These are phyloP conservation scores for Typhlomys cinereus DNA, from an alignment of 2,113 vertebrate genomes.

Conservation along the genomic window DNA sequence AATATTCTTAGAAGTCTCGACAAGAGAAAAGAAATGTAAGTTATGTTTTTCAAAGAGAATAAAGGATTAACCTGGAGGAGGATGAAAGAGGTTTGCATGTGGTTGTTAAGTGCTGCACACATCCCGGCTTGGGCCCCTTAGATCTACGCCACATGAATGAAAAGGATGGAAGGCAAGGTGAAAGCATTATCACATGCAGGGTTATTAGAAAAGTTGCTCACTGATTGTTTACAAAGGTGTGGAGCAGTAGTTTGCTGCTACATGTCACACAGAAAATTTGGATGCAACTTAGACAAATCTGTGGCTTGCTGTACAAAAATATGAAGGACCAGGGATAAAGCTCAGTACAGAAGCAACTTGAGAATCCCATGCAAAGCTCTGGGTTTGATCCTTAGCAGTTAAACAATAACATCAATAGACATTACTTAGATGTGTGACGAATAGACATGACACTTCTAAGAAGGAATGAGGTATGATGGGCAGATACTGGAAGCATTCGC, in stretches of 20 bases:
- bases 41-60: slow-evolving; percentile 68
- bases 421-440: slow-evolving; percentile 43
- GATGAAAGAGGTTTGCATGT: slow-evolving; percentile 69
- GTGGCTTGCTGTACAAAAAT: slow-evolving; percentile 39
- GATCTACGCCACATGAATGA: slow-evolving; percentile 63
- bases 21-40: background rate
- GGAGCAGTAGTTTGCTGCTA: slow-evolving; percentile 47
- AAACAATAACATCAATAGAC: slow-evolving; percentile 3
- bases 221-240: slow-evolving; percentile 58
- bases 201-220: slow-evolving; percentile 52
- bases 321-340: background rate
- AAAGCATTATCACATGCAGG: slow-evolving; percentile 54
- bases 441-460: slow-evolving; percentile 7
- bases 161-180: slow-evolving; percentile 57
- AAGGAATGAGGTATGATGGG: background rate
- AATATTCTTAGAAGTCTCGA: slow-evolving; percentile 24
- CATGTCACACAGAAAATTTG: slow-evolving; percentile 50
- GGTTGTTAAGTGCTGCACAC: slow-evolving; percentile 70
- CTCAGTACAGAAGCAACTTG: background rate
- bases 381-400: background rate
- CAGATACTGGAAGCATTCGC: background rate
- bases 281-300: background rate
- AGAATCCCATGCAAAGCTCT: background rate
- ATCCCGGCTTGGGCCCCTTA: slow-evolving; percentile 55
- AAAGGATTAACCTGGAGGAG: slow-evolving; percentile 55